Evolutionary conservation across 37 sponge, comb jelly and placozoan genomes (phyloP).

Genomic region (Amphimedon queenslandica): DNA sequence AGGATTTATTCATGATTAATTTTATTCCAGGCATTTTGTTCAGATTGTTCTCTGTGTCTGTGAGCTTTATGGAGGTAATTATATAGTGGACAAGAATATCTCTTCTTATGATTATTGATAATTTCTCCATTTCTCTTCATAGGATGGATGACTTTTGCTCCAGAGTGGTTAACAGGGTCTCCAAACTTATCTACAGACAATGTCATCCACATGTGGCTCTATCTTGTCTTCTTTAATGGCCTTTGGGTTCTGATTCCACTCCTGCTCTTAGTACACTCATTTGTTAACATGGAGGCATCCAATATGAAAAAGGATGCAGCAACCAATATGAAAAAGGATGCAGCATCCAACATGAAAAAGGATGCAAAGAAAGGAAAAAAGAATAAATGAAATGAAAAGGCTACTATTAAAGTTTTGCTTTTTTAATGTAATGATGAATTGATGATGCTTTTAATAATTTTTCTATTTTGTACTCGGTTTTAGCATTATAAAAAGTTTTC

Average conservation of each 20-base stretch:
- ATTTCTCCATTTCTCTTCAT: not conserved
- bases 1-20: not conserved
- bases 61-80: constrained; percentile 78
- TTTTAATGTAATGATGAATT: too few relatives aligned
- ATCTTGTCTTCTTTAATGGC: constrained; percentile 75
- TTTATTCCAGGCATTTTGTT: constrained; percentile 50
- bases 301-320: too few relatives aligned
- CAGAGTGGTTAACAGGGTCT: constrained; percentile 77
- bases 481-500: too few relatives aligned
- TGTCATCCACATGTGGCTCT: constrained; percentile 61
- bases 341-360: too few relatives aligned
- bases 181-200: constrained; percentile 49
- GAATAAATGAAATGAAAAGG: too few relatives aligned
- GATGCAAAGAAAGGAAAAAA: too few relatives aligned
- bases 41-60: constrained; percentile 57
- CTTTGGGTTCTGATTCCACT: constrained; percentile 68
- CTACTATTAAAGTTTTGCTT: too few relatives aligned
- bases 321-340: too few relatives aligned
- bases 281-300: not conserved
- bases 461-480: too few relatives aligned
- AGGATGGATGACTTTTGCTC: constrained; percentile 83
- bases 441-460: too few relatives aligned
- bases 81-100: not conserved
- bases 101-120: not conserved
- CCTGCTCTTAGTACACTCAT: constrained; percentile 56